Conservation (phyloP, 2,888 invertebrate genomes). For the Neoitamus cyanurus region DNA sequence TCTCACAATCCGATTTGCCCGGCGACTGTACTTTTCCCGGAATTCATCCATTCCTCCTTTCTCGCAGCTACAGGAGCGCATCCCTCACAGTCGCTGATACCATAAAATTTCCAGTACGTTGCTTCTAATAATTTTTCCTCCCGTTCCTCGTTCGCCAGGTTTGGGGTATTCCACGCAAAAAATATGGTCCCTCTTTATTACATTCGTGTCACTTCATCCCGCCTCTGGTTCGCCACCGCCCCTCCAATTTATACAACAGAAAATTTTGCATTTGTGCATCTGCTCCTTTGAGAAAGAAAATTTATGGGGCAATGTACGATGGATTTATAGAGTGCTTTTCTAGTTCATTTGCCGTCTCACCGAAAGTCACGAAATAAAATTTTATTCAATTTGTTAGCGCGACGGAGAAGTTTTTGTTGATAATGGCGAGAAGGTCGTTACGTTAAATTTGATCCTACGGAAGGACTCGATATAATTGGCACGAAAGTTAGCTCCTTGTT, state of each 20-base stretch:
- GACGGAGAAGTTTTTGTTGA: background rate
- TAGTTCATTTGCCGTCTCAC: background rate
- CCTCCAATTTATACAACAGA: background rate
- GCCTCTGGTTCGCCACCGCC: background rate
- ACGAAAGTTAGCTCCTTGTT: conserved; percentile 2
- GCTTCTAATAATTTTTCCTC: background rate
- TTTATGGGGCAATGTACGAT: background rate
- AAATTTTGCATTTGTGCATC: conserved; percentile 10
- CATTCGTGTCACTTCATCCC: background rate
- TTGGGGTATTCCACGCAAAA: background rate
- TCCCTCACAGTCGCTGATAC: background rate
- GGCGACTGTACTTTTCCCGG: background rate
- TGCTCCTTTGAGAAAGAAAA: background rate
- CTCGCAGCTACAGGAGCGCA: background rate
- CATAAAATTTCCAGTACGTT: conserved; percentile 1
- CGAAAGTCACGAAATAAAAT: background rate
- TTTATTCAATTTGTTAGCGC: background rate
- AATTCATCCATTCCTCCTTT: background rate
- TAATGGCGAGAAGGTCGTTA: background rate
- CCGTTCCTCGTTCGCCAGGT: background rate
- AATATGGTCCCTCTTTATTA: background rate
- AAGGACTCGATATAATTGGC: background rate
- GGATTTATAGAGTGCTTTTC: background rate
- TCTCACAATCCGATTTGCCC: background rate
- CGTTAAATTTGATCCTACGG: background rate